Conservation (phyloP, 2,888 invertebrate species). For the Timema podura region DNA sequence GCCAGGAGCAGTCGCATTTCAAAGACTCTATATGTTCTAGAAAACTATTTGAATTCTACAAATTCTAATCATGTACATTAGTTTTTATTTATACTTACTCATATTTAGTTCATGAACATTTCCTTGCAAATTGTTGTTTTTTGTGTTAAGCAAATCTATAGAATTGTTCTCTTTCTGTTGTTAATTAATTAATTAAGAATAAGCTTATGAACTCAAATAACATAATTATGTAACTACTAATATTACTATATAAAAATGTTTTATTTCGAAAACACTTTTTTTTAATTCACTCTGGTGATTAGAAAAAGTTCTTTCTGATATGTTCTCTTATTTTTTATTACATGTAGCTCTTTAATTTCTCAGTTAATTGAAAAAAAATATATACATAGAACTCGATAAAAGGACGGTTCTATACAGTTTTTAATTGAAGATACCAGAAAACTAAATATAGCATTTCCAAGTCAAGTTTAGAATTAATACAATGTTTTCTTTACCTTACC, state of each 20-base stretch:
- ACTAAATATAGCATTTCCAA: too few relatives aligned
- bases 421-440: too few relatives aligned
- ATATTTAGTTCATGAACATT: not conserved
- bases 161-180: not conserved
- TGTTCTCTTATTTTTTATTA: too few relatives aligned
- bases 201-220: not conserved
- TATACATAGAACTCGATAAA: too few relatives aligned
- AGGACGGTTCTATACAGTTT: too few relatives aligned
- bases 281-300: not conserved
- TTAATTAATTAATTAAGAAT: not conserved
- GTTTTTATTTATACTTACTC: not conserved
- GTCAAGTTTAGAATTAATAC: too few relatives aligned
- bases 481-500: too few relatives aligned
- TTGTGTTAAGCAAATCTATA: not conserved
- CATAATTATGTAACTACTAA: not conserved
- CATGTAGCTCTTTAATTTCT: too few relatives aligned
- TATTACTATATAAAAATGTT: not conserved
- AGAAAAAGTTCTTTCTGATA: not conserved
- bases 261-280: not conserved
- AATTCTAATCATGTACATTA: slow-evolving; percentile 1
- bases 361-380: too few relatives aligned
- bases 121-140: not conserved
- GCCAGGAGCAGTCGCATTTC: not conserved
- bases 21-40: not conserved
- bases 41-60: slow-evolving; percentile 3